phyloP scores from a whole-genome alignment of 2,797 vertebrate genomes.

The Glossophaga mutica region DNA sequence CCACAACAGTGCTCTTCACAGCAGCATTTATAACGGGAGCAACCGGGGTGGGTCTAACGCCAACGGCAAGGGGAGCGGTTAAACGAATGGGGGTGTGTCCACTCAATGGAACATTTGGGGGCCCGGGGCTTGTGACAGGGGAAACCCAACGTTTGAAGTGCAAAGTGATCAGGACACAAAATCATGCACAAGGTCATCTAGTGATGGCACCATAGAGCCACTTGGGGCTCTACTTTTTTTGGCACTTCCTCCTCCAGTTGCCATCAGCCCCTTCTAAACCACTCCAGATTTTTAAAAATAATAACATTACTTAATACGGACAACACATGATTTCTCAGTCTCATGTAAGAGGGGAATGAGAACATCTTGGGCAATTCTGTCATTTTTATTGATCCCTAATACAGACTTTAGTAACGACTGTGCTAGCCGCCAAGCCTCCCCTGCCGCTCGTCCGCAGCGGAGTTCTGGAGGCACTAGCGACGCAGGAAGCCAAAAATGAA shows the following conservation, averaged over 20 bases:
- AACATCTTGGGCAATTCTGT: background rate
- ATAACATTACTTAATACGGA: background rate
- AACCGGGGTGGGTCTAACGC: background rate
- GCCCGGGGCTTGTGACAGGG: background rate
- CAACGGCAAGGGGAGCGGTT: background rate
- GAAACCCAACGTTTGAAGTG: background rate
- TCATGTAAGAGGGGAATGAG: background rate
- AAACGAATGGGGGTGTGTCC: background rate
- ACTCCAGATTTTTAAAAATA: background rate
- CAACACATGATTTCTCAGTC: background rate
- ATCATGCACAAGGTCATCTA: fast-evolving
- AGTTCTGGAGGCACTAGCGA: background rate
- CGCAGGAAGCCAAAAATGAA: background rate
- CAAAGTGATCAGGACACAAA: background rate
- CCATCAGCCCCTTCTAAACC: background rate
- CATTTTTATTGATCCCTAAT: background rate
- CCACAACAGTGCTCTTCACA: constrained; percentile 14
- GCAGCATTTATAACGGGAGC: constrained; percentile 35
- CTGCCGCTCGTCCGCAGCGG: background rate
- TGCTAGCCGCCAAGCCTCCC: background rate
- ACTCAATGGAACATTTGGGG: background rate
- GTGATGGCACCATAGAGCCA: fast-evolving
- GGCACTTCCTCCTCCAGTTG: background rate
- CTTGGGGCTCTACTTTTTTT: background rate
- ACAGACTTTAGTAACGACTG: background rate